phyloP scores from a whole-genome alignment of 2,797 vertebrate genomes.

The Trachops cirrhosus region DNA sequence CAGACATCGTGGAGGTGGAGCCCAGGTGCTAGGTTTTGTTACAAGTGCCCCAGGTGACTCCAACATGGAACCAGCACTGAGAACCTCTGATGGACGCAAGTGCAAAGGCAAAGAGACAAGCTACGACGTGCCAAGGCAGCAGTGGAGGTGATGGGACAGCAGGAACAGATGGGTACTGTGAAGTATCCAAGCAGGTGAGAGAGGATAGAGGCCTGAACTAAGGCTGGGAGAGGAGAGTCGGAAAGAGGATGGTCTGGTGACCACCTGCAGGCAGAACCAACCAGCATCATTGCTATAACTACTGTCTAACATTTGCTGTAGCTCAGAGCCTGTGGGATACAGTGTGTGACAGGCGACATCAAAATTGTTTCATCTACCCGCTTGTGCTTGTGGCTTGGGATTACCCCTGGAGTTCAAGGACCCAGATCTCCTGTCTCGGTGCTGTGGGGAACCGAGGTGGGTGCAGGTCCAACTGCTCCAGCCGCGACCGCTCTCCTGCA shows the following conservation, averaged over 20 bases:
- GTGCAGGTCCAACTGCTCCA: neutral
- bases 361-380: neutral
- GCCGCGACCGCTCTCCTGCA: rapidly evolving
- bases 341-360: neutral
- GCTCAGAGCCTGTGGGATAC: neutral
- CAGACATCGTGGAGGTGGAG: neutral
- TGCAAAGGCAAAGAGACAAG: neutral
- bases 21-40: neutral
- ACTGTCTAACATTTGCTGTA: neutral
- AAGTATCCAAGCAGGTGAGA: neutral
- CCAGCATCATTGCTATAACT: too few species aligned
- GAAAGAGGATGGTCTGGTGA: neutral
- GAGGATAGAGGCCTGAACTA: neutral
- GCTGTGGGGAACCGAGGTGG: neutral
- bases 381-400: neutral
- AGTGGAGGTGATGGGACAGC: neutral
- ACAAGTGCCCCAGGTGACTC: neutral
- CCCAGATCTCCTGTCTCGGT: neutral
- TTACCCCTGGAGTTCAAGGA: neutral
- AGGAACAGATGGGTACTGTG: neutral
- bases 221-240: neutral
- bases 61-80: neutral
- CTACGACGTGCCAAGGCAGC: conserved; percentile 74
- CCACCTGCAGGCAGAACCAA: neutral
- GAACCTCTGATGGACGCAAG: neutral